phyloP scores from a whole-genome alignment of 2,113 vertebrate genomes.

The Syrmaticus mikado region DNA sequence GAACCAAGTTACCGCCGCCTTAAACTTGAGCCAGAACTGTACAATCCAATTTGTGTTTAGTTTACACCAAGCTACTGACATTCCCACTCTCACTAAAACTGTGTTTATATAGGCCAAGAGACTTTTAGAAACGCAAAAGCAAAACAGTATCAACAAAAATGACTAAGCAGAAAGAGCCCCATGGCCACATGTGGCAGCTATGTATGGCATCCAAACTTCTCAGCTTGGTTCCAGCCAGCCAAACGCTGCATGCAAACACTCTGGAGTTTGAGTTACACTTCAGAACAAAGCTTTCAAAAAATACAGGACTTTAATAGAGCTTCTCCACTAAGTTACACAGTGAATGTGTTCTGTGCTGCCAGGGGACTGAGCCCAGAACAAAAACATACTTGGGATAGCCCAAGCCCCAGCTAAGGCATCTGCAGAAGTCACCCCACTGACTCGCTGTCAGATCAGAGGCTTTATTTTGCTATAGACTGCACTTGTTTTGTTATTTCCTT shows the following conservation, averaged over 20 bases:
- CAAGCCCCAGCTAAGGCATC: background rate
- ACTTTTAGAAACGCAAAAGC: constrained; percentile 41
- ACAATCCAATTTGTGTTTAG: constrained; percentile 12
- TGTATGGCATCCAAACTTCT: constrained; percentile 29
- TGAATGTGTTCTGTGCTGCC: background rate
- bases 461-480: background rate
- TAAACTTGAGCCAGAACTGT: background rate
- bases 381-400: background rate
- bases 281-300: constrained; percentile 9
- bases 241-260: background rate
- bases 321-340: background rate
- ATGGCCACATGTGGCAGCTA: constrained; percentile 41
- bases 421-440: background rate
- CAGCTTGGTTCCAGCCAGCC: constrained; percentile 5
- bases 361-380: background rate
- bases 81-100: constrained; percentile 45
- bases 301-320: background rate
- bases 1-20: background rate
- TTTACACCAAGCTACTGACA: background rate
- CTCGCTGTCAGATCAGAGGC: background rate
- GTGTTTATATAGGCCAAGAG: background rate
- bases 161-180: constrained; percentile 72
- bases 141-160: constrained; percentile 41
- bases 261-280: background rate
- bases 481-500: background rate